Conservation (phyloP, 2,888 invertebrate genomes). For the Empis stercorea region DNA sequence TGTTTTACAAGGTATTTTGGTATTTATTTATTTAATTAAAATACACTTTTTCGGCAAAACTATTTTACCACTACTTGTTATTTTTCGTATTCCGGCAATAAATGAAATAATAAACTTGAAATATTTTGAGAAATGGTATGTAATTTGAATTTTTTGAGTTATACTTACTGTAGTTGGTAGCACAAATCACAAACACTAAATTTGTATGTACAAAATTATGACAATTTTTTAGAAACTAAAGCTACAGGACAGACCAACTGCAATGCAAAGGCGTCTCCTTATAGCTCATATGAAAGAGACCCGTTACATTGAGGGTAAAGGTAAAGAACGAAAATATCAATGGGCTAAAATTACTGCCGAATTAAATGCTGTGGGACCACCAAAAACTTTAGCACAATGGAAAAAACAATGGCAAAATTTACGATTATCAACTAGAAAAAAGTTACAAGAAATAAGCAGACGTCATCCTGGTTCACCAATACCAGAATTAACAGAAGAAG, state of each 20-base stretch:
- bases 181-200: too few species aligned
- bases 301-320: not conserved
- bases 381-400: conserved; percentile 33
- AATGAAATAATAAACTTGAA: not conserved
- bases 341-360: conserved; percentile 32
- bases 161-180: too few species aligned
- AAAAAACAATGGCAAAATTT: conserved; percentile 35
- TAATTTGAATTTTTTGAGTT: too few species aligned
- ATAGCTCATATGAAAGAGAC: not conserved
- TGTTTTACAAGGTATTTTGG: too few species aligned
- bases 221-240: not conserved
- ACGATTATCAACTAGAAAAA: conserved; percentile 31
- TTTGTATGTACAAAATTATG: too few species aligned
- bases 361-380: conserved; percentile 28
- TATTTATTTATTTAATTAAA: too few species aligned
- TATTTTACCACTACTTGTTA: too few species aligned
- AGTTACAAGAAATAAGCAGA: conserved; percentile 31
- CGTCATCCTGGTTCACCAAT: conserved; percentile 33
- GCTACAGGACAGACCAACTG: not conserved
- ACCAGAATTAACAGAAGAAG: conserved; percentile 31
- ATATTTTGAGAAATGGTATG: conserved; percentile 4
- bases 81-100: too few species aligned
- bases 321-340: conserved; percentile 9
- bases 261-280: not conserved
- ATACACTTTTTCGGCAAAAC: too few species aligned